Conservation (phyloP, 2,113 vertebrate genomes). For the Oplegnathus fasciatus region DNA sequence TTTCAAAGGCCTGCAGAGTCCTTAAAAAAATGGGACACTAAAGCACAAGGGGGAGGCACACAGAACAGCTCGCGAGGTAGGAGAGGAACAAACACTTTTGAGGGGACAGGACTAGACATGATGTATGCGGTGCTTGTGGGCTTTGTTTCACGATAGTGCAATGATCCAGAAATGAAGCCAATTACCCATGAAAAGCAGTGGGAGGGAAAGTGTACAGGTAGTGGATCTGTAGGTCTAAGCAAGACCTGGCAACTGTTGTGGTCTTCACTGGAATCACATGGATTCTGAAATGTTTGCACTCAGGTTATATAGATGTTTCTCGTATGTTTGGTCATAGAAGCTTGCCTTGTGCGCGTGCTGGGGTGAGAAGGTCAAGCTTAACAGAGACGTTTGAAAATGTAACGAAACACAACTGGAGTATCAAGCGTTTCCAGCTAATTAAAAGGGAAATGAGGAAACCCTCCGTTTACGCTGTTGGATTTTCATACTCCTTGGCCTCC, state of each 20-base stretch:
- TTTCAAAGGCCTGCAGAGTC: not conserved
- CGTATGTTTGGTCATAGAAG: conserved; percentile 3
- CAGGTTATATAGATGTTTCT: not conserved
- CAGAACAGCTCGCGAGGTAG: not conserved
- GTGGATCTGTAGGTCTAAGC: conserved; percentile 35
- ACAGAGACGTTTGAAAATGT: conserved; percentile 29
- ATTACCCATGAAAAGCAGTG: conserved; percentile 70
- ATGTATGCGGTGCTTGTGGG: conserved; percentile 64
- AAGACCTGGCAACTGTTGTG: not conserved
- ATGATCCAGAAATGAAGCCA: conserved; percentile 73
- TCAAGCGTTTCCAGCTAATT: conserved; percentile 55
- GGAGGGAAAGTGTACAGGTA: conserved; percentile 20
- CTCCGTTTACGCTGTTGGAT: conserved; percentile 26
- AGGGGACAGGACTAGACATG: conserved; percentile 45
- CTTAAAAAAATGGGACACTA: conserved; percentile 15
- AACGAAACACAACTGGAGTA: conserved; percentile 19
- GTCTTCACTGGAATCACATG: not conserved
- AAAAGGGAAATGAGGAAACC: conserved; percentile 65
- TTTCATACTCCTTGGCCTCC: conserved; percentile 46
- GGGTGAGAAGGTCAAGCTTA: conserved; percentile 11
- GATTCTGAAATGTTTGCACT: conserved; percentile 6
- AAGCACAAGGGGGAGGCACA: not conserved
- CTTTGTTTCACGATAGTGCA: conserved; percentile 65
- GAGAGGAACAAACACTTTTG: conserved; percentile 48
- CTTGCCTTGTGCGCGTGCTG: not conserved